Base-by-base conservation (phyloP, 1,140 invertebrate species). In the Olivierus martensii region DNA sequence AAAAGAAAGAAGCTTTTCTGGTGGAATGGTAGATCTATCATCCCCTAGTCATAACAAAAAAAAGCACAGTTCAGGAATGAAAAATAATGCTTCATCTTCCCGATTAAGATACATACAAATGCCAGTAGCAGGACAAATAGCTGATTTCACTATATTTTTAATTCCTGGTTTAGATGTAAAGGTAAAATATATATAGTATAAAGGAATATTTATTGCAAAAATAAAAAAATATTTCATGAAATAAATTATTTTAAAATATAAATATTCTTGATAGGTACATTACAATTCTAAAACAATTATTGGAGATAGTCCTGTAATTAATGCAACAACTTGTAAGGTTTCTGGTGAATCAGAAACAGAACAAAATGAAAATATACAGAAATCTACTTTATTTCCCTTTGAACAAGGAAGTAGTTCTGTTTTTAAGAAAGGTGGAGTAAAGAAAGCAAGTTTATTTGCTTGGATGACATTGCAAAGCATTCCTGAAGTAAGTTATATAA, bases 381-480 rank as follows among this genome's bases (percentile, higher is more conserved):
- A 9, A 9, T 6, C 4, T 28, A 28, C 28, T 6, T 28, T 28
- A 28, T 28, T 28, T 28, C 28, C 28, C 2, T 28, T 28, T 28
- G 28, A 28, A 2, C 28, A 28, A 6, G 28, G 28, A 28, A 28
- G 28, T 28, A 28, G 41, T 35, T 37, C 35, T 37, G 47, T 18
- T 39, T 36, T 53, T 15, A 46, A 22, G 15, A 58, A 58, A 58
- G 37, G 41, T 51, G 79, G 78, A 49, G 81, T 79, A 0, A 96
- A 96, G 67, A 90, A 91, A 59, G 93, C 90, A 2, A 86, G 85
- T 45, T 71, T 96, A 1, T 94, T 93, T 69, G 88, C 90, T 14
- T 96, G 90, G 91, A 84, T 92, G 71, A 94, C 88, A 2, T 69
- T 96, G 22, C 90, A 96, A 66, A 91, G 88, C 63, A 87, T 96